Base-by-base conservation (phyloP, 2,797 vertebrate genomes). In the Pipistrellus pipistrellus region DNA sequence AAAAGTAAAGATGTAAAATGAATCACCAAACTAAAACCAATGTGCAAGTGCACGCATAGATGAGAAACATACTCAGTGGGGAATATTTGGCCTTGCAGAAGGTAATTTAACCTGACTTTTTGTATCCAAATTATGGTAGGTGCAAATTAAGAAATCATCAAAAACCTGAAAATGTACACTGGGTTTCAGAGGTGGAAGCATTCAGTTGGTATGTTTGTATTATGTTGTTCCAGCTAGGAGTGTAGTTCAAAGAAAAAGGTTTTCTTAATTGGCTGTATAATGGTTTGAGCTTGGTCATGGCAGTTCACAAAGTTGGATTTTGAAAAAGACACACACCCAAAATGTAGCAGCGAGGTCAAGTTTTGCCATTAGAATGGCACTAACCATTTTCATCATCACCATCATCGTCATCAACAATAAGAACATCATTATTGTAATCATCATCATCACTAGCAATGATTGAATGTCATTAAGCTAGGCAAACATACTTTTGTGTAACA, bases 1-100 rank as follows among this genome's bases (percentile, higher is more conserved):
- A 27, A 53, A 96, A 96, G 96, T 81, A 92, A 96, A 66, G 71
- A 90, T n/a, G 8, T 68, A 75, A 75, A 92, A 94, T 55, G 6
- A 80, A 55, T 91, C 38, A 81, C 32, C 30, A 95, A 96, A 83
- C 17, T 73, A 76, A 93, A 92, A 87, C 17, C 46, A 85, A 88
- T 2, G 87, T 6, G 6, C 9, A 78, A 85, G 51, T 75, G 4
- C 13, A 91, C 7, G 21, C 25, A 81, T 2, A 62, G 35, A 62
- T 41, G 7, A 12, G 5, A 92, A 96, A 93, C 4, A 72, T 6
- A 91, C 14, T 72, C n/a, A 27, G 1, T 73, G 62, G 51, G 18
- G 85, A 95, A 91, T 80, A 83, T 23, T 48, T 90, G 23, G 10
- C 20, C 20, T 64, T 77, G 6, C 0, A 75, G 21, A 53, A 81